Conservation (phyloP, 2,888 invertebrate genomes). For the Baccha elongata region DNA sequence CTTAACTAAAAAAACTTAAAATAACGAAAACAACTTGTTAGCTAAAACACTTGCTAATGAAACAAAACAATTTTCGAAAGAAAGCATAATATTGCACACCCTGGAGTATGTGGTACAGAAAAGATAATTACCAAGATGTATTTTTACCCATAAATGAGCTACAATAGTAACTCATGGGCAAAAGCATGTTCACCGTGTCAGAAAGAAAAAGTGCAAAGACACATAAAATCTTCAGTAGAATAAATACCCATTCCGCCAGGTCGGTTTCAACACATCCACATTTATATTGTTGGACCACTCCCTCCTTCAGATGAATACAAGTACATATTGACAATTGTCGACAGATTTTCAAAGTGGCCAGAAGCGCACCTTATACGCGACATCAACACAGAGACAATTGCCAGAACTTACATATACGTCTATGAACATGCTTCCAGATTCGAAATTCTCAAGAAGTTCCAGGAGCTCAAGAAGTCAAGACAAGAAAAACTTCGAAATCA, state of each 20-base stretch:
- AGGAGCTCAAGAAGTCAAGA: neutral
- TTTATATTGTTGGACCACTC: slow-evolving; percentile 53
- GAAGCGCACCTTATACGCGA: slow-evolving; percentile 23
- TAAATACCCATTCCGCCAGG: slow-evolving; percentile 26
- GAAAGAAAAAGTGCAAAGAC: slow-evolving; percentile 58
- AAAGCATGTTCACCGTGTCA: slow-evolving; percentile 14
- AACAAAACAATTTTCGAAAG: too few species aligned
- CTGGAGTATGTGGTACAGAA: too few species aligned
- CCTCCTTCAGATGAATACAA: slow-evolving; percentile 32
- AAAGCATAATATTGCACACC: too few species aligned
- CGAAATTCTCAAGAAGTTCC: slow-evolving; percentile 2
- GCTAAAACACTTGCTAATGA: too few species aligned
- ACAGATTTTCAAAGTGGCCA: slow-evolving; percentile 37
- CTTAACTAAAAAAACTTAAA: too few species aligned
- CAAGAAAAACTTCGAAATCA: neutral
- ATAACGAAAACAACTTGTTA: too few species aligned
- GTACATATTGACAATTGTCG: slow-evolving; percentile 47
- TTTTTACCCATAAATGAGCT: slow-evolving; percentile 42
- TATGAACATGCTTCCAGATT: slow-evolving; percentile 20
- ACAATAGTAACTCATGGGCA: slow-evolving; percentile 37
- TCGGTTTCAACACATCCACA: slow-evolving; percentile 61
- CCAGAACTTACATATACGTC: slow-evolving; percentile 3
- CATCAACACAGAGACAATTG: slow-evolving; percentile 15
- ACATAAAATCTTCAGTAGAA: slow-evolving; percentile 38
- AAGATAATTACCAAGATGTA: slow-evolving; percentile 33